Evolutionary conservation across 2,797 vertebrate species (phyloP), one percentile per base, ranked within the genome.

Genomic region (Babyrousa celebensis): DNA sequence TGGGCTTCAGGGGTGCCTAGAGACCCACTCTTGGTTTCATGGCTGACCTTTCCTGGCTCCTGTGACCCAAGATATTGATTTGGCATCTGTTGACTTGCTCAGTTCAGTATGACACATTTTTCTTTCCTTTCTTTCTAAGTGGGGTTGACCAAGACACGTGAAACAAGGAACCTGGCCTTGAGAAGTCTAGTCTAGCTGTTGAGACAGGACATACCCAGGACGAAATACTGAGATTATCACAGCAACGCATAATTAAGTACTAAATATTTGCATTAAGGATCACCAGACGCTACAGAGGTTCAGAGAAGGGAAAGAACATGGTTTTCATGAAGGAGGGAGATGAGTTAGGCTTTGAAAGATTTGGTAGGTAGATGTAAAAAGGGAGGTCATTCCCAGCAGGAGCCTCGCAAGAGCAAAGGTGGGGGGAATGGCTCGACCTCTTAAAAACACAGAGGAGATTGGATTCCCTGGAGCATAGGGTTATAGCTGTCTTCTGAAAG

Each of bases 81-180:
- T 63, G 74, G 20, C 54, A 63, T 90, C 84, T 78, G 16, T 92
- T 91, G 36, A 87, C 12, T 63, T 2, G 11, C 25, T 86, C 32
- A 1, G 0, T 85, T 85, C 43, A 60, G 25, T 43, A 62, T 1
- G 78, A 87, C 32, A 67, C 1, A 1, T 29, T 96, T 88, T 89
- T 72, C 48, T 77, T 92, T 58, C 86, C 75, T 58, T 83, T 67
- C 29, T 15, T 94, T 27, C 54, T 54, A 68, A 95, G n/a, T 43
- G 21, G 65, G 32, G 52, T 25, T 29, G 20, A 83, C 54, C 20
- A 62, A 74, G 40, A 48, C 4, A 8, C 14, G 29, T 1, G 54
- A 48, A 29, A 10, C 14, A 54, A 74, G 68, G 12, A 25, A 79
- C 58, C 60, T 86, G 52, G 36, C 43, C 48, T 92, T 0, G 3